Percentiles rank a stretch among this genome's conserved stretches.
phyloP scores from a whole-genome alignment of 2,797 vertebrate species.

The Lates japonicus region DNA sequence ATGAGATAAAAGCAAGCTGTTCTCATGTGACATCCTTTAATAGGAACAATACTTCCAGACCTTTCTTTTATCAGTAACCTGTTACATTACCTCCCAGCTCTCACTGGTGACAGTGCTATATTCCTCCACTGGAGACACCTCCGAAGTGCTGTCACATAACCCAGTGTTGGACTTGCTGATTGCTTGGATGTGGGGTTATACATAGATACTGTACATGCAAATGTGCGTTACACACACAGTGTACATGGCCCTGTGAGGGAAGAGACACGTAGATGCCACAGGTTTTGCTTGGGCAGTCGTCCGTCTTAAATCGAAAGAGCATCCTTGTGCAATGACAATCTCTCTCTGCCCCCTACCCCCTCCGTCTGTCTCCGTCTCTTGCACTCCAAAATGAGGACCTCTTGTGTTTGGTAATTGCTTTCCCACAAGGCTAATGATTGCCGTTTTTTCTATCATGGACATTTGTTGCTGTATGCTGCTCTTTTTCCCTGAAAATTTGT shows the following conservation, averaged over 20 bases:
- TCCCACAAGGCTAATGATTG: background rate
- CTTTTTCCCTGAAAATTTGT: background rate
- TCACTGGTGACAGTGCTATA: slow-evolving; percentile 15
- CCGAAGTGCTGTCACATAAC: slow-evolving; percentile 51
- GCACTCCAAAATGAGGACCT: slow-evolving; percentile 24
- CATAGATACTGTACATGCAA: slow-evolving; percentile 35
- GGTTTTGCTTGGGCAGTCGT: slow-evolving; percentile 33
- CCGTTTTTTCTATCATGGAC: background rate
- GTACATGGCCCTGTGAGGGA: slow-evolving; percentile 35
- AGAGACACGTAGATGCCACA: slow-evolving; percentile 40
- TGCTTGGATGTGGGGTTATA: slow-evolving; percentile 37
- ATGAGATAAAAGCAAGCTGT: background rate
- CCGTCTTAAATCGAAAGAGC: slow-evolving; percentile 43
- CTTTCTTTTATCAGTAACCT: slow-evolving; percentile 42
- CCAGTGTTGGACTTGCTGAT: slow-evolving; percentile 32
- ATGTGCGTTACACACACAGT: background rate
- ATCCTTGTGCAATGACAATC: slow-evolving; percentile 48
- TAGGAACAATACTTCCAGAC: slow-evolving; percentile 3
- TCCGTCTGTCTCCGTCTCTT: slow-evolving; percentile 2
- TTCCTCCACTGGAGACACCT: slow-evolving; percentile 42
- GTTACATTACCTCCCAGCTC: slow-evolving; percentile 29
- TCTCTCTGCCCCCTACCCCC: background rate
- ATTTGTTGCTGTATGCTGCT: background rate
- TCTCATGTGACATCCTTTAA: slow-evolving; percentile 13
- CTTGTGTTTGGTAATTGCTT: slow-evolving; percentile 36